Evolutionary conservation across 2,113 vertebrate species (phyloP), one percentile per base, ranked within the genome.

Genomic region (Aegithalos caudatus): DNA sequence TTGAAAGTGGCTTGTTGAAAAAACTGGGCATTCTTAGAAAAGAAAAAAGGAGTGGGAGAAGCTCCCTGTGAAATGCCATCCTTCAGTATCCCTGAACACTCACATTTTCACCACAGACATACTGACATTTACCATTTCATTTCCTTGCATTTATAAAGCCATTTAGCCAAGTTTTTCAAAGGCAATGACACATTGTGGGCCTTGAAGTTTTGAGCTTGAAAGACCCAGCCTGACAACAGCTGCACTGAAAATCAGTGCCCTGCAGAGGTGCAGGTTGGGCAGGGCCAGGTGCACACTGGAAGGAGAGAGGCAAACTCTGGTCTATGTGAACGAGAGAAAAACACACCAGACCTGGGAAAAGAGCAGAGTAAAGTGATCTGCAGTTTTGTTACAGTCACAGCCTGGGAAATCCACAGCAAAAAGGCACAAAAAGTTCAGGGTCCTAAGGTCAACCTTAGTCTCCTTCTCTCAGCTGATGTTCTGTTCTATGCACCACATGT

Each of bases 41-140:
- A 78, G 80, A 66, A 87, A n/a, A 91, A 86, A 90, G 64, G 71
- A 83, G 64, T 19, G 44, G 5, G 47, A 92, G 60, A 93, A 74
- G 86, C 64, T 97, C 79, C 70, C 57, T 61, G 79, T 50, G 92
- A 94, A 95, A 96, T 90, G 80, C 65, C 67, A 90, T 66, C 93
- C 85, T 90, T 83, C 60, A 83, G 86, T 74, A 88, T 56, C 60
- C 74, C 86, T n/a, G 29, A 90, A 40, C 66, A 83, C 56, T 35
- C 95, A 69, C 50, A 79, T 92, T 90, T 92, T 86, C 11, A 9
- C 76, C 61, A 54, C 2, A 69, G 53, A 77, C 70, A 57, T 71
- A 61, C 8, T 90, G 88, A 86, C 94, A 81, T 90, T 92, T 72
- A 81, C 62, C 51, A 53, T 94, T 94, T 90, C 69, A 81, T 81